Percentiles rank a stretch among this genome's conserved stretches.
phyloP scores from a whole-genome alignment of 2,797 vertebrate genomes.

The Trichosurus vulpecula region DNA sequence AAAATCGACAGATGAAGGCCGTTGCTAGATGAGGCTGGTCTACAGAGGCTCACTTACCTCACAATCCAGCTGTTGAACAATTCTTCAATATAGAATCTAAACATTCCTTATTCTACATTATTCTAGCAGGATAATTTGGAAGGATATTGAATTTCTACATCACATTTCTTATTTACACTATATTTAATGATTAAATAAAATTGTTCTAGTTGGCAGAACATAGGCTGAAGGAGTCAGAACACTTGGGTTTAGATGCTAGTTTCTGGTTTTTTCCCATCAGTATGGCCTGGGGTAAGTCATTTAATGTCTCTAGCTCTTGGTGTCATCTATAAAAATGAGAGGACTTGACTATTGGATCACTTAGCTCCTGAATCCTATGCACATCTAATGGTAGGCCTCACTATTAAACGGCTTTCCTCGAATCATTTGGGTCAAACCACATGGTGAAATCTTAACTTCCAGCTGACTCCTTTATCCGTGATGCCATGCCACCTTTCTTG shows the following conservation, averaged over 20 bases:
- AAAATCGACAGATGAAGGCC: not conserved
- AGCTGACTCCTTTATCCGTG: not conserved
- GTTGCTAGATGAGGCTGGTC: not conserved
- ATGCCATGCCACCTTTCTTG: not conserved
- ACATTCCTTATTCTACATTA: conserved; percentile 36
- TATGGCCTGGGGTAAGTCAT: conserved; percentile 1
- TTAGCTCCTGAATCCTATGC: not conserved
- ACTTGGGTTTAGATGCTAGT: not conserved
- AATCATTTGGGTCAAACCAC: not conserved
- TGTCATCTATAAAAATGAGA: not conserved
- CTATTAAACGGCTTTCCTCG: not conserved
- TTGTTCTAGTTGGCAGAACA: not conserved
- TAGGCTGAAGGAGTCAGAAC: not conserved
- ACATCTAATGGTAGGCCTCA: not conserved
- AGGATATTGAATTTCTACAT: conserved; percentile 9
- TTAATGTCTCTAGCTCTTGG: not conserved
- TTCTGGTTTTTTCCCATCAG: not conserved
- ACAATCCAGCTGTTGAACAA: not conserved
- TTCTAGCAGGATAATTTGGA: not conserved
- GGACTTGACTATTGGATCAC: not conserved
- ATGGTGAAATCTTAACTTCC: not conserved
- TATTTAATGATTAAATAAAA: not conserved
- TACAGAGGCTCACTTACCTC: not conserved
- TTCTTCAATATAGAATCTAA: not conserved
- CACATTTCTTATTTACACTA: not conserved